A percentile compares a stretch with the other conserved stretches of the same genome.
phyloP scores from a whole-genome alignment of 2,113 vertebrate genomes.

The Oceanites oceanicus region DNA sequence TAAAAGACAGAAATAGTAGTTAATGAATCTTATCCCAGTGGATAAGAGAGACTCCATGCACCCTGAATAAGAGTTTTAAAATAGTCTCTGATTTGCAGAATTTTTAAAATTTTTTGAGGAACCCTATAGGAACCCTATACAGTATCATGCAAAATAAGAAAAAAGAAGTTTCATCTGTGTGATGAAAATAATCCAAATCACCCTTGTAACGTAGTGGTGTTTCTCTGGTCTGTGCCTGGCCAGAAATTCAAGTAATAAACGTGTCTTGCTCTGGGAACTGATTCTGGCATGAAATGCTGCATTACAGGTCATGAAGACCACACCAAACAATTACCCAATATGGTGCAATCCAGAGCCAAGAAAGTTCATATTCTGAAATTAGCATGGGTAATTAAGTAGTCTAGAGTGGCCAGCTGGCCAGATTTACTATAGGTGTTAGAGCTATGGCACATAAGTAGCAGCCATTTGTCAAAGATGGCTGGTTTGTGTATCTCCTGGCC shows the following conservation, averaged over 20 bases:
- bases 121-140: accelerated
- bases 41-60: neutral
- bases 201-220: neutral
- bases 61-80: neutral
- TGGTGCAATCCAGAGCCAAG: neutral
- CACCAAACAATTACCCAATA: neutral
- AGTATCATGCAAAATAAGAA: neutral
- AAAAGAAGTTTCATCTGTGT: neutral
- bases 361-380: neutral
- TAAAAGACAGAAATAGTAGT: neutral
- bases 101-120: neutral
- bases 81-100: neutral
- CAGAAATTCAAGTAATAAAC: neutral
- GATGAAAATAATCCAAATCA: neutral
- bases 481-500: neutral
- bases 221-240: neutral
- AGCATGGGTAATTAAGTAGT: neutral
- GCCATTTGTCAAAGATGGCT: neutral
- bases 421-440: neutral
- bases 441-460: neutral
- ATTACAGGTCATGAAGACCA: neutral
- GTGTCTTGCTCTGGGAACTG: neutral
- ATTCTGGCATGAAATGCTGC: neutral
- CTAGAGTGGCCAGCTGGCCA: neutral
- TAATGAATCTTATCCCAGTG: neutral